phyloP scores from a whole-genome alignment of 2,113 vertebrate genomes.

The Trichomycterus rosablanca region DNA sequence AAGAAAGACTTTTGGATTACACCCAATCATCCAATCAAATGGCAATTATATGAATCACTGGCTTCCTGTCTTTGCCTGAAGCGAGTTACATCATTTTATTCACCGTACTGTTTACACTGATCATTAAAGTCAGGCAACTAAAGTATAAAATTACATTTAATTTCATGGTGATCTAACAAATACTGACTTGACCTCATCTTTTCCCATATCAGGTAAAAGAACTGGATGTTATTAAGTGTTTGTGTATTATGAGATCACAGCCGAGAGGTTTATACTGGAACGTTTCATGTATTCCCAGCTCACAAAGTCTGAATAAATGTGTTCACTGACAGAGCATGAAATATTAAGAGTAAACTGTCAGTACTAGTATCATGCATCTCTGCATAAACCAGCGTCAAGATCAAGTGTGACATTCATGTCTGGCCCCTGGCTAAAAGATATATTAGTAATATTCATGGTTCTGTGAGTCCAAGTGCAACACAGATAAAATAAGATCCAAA shows the following conservation, averaged over 20 bases:
- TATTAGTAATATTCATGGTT: conserved; percentile 26
- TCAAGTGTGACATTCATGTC: neutral
- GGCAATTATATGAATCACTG: too few species aligned
- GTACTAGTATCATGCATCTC: conserved; percentile 4
- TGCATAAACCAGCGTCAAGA: neutral
- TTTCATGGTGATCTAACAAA: neutral
- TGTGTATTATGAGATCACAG: conserved; percentile 1
- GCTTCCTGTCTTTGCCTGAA: too few species aligned
- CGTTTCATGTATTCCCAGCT: too few species aligned
- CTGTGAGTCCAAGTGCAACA: neutral
- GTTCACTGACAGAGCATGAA: neutral
- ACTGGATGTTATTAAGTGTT: neutral
- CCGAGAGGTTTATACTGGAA: neutral
- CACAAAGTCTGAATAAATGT: conserved; percentile 4
- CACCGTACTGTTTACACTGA: neutral
- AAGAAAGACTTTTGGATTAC: too few species aligned
- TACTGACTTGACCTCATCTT: neutral
- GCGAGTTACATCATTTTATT: neutral
- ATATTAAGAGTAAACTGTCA: neutral
- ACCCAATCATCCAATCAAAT: too few species aligned
- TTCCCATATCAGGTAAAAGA: neutral
- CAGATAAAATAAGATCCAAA: conserved; percentile 15
- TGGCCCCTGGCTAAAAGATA: conserved; percentile 1
- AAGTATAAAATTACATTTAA: too few species aligned
- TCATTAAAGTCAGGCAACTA: too few species aligned